Evolutionary conservation across 2,797 vertebrate genomes (phyloP).

Genomic region (Aphelocoma californica): DNA sequence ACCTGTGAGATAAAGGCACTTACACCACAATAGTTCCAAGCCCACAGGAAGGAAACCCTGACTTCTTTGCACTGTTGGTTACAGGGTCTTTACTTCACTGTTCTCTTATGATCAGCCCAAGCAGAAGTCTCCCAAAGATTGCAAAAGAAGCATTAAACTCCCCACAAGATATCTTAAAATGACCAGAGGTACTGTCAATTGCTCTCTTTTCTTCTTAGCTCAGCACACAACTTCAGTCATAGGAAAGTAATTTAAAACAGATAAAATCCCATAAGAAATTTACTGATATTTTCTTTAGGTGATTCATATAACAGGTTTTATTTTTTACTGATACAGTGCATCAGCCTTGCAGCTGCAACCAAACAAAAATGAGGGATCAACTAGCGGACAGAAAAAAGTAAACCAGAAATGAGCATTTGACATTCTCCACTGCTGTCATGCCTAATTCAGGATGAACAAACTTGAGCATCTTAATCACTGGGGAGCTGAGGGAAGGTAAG

Average conservation of each 20-base stretch:
- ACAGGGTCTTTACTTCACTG: neutral
- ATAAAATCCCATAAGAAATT: slow-evolving; percentile 25
- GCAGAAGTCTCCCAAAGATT: neutral
- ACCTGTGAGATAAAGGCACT: slow-evolving; percentile 1
- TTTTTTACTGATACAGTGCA: neutral
- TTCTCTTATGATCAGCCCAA: neutral
- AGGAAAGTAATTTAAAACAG: slow-evolving; percentile 60
- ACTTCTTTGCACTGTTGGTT: neutral
- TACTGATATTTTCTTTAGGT: neutral
- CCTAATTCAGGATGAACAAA: neutral
- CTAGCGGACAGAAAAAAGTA: neutral
- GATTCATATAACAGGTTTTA: neutral
- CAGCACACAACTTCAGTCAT: slow-evolving; percentile 32
- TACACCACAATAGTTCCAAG: neutral
- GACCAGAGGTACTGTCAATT: neutral
- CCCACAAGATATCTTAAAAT: neutral
- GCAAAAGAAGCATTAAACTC: slow-evolving; percentile 35
- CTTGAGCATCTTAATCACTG: neutral
- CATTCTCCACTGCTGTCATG: neutral
- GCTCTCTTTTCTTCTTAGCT: slow-evolving; percentile 61
- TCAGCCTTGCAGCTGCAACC: neutral
- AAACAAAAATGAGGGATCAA: neutral
- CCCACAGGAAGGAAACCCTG: neutral
- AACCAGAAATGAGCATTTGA: neutral
- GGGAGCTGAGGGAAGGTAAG: neutral